phyloP scores from a whole-genome alignment of 2,888 invertebrate genomes.

The Stratiomys singularior region DNA sequence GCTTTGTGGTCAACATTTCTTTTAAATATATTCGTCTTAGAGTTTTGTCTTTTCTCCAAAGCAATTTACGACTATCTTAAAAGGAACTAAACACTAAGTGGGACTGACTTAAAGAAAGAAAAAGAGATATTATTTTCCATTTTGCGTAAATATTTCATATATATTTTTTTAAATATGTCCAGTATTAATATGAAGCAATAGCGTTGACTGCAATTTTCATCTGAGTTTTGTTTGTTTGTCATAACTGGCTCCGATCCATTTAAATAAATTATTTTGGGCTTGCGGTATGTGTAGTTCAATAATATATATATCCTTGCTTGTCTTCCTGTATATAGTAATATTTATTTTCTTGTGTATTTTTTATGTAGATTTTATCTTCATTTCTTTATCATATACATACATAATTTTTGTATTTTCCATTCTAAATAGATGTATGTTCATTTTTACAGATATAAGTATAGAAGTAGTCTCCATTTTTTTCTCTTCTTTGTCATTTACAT shows the following conservation, averaged over 20 bases:
- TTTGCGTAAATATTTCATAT: slow-evolving; percentile 33
- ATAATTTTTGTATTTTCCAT: neutral
- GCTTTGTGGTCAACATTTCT: slow-evolving; percentile 34
- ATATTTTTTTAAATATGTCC: slow-evolving; percentile 20
- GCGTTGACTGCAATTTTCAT: neutral
- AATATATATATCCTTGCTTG: neutral
- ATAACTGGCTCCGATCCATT: neutral
- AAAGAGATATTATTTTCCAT: slow-evolving; percentile 17
- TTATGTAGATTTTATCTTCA: neutral
- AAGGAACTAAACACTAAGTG: neutral
- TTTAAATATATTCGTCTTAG: neutral
- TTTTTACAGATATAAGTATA: slow-evolving; percentile 32
- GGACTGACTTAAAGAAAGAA: slow-evolving; percentile 20
- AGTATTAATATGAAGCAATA: slow-evolving; percentile 4
- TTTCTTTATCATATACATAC: slow-evolving; percentile 18
- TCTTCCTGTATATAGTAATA: slow-evolving; percentile 31
- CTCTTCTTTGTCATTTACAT: slow-evolving; percentile 13
- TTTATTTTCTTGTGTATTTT: neutral
- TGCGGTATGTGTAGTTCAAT: neutral
- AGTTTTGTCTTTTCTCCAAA: neutral
- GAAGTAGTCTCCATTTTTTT: neutral
- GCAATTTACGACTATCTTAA: neutral
- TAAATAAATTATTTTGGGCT: neutral
- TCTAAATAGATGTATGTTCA: slow-evolving; percentile 11
- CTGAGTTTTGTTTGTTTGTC: neutral